Evolutionary conservation across 53 echinoderm and acorn worm species (phyloP).

Genomic region (Patiria pectinifera): DNA sequence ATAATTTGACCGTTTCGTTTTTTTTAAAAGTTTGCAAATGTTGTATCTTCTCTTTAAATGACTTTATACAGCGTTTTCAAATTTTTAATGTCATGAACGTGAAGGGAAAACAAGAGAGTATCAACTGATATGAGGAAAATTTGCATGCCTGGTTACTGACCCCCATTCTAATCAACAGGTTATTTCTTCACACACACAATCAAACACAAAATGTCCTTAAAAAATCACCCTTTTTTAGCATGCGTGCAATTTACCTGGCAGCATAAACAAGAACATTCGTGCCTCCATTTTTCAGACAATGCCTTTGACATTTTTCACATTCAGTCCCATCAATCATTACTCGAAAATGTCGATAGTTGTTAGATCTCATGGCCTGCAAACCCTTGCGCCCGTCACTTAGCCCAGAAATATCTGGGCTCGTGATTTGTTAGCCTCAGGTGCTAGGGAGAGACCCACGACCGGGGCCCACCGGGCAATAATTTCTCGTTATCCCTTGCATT

Average conservation of each 20-base stretch:
- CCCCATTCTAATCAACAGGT: too few relatives aligned
- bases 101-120: too few relatives aligned
- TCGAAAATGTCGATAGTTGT: background rate
- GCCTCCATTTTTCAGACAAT: background rate
- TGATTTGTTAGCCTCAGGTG: constrained; percentile 50
- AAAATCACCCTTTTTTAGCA: background rate
- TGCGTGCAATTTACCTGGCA: too few relatives aligned
- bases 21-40: too few relatives aligned
- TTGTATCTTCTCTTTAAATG: too few relatives aligned
- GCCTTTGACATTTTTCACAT: background rate
- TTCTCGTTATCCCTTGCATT: background rate
- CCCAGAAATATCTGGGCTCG: background rate
- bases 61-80: too few relatives aligned
- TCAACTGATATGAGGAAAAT: too few relatives aligned
- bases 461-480: background rate
- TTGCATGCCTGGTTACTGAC: too few relatives aligned
- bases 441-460: background rate
- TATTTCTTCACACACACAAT: background rate
- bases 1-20: too few relatives aligned
- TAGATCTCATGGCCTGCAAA: background rate
- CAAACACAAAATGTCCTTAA: background rate
- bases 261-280: background rate
- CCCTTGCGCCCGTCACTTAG: background rate
- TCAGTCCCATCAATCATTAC: background rate
- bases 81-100: too few relatives aligned